These are phyloP conservation scores for Rhinophrynus dorsalis DNA, from an alignment of 2,797 vertebrate genomes.

Conservation along the genomic window DNA sequence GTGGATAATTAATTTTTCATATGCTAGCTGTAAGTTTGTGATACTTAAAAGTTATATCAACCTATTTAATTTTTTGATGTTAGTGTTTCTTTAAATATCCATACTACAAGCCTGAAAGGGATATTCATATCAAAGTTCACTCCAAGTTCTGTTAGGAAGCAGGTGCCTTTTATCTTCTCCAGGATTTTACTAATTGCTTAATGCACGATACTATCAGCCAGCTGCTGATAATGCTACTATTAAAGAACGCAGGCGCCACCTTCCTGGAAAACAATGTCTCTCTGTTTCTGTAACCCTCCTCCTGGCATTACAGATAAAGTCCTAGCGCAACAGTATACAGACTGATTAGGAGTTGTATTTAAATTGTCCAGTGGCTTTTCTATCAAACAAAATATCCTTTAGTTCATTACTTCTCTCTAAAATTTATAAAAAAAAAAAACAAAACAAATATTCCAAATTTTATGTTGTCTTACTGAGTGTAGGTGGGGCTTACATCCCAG, in stretches of 20 bases:
- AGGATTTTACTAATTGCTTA: constrained; percentile 16
- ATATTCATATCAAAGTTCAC: not conserved
- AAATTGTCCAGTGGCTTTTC: not conserved
- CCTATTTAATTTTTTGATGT: too few relatives aligned
- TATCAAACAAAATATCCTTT: too few relatives aligned
- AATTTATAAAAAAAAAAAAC: too few relatives aligned
- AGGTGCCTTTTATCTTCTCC: not conserved
- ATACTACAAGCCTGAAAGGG: not conserved
- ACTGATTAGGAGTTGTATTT: not conserved
- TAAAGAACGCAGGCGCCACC: constrained; percentile 4
- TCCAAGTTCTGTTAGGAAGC: not conserved
- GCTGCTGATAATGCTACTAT: constrained; percentile 5
- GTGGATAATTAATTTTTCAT: too few relatives aligned
- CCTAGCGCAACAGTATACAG: not conserved
- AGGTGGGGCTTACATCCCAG: too few relatives aligned
- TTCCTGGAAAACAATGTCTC: not conserved
- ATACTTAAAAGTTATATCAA: too few relatives aligned
- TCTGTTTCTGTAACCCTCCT: not conserved
- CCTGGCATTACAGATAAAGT: constrained; percentile 6
- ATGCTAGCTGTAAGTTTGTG: too few relatives aligned
- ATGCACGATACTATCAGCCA: constrained; percentile 30
- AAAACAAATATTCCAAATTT: too few relatives aligned
- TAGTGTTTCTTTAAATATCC: too few relatives aligned
- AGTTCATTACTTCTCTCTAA: too few relatives aligned
- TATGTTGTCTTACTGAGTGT: too few relatives aligned